Base-by-base conservation (phyloP, 2,113 vertebrate species). In the Hiodon tergisus region DNA sequence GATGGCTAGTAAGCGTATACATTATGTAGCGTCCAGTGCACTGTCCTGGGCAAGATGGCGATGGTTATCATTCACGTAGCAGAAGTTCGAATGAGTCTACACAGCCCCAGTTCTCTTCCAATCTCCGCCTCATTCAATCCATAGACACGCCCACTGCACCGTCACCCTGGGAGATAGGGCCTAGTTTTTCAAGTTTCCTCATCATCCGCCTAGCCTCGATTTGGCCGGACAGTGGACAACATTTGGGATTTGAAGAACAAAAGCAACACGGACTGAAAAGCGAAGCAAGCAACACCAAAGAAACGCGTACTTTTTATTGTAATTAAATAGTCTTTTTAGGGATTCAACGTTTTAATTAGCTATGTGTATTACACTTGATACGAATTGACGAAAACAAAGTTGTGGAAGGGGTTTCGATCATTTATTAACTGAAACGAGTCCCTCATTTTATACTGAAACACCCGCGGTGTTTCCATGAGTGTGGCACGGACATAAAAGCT, bases 231-330 rank as follows among this genome's bases (percentile, higher is more conserved):
- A 86, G 89, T 82, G 85, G 84, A 80, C 86, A 88, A 88, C 86
- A 88, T 89, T 90, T 80, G 83, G 87, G 85, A 85, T 89, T 83
- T 83, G 66, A 79, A 89, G 90, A 91, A 91, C 90, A 91, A 91
- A 91, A 90, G 88, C 89, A 81, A 82, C 85, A 77, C 85, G 85
- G 79, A 80, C 73, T 60, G 67, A 62, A 51, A 59, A 61, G 5
- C 67, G 75, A 57, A 61, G 74, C 75, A 16, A 58, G 67, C n/a
- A 70, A 54, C 75, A 63, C 68, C 58, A 63, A 54, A 63, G 51
- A 76, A 55, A 65, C 74, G 67, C 74, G 57, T 61, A 59, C 47
- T 70, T 62, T 53, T 67, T 46, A 46, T 58, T 69, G 74, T 69
- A 58, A 59, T 58, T 57, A 9, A 75, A 50, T 55, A 16, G 14